phyloP scores from a whole-genome alignment of 2,113 vertebrate species.

The Polypterus bichir region DNA sequence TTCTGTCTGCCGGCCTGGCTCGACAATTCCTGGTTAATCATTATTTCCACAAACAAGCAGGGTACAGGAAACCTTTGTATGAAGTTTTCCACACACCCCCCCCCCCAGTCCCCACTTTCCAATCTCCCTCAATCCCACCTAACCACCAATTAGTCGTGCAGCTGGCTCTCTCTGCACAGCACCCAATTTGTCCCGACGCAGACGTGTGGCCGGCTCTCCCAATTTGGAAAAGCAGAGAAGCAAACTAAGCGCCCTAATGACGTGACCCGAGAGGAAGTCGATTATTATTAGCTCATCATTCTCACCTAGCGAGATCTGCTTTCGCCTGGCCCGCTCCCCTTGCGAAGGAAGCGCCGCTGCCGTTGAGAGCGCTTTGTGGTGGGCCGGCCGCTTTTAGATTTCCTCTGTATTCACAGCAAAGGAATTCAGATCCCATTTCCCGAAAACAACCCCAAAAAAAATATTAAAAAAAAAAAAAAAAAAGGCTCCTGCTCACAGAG shows the following conservation, averaged over 20 bases:
- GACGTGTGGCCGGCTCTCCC: slow-evolving; percentile 66
- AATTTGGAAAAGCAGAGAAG: slow-evolving; percentile 94
- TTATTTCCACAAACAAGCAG: slow-evolving; percentile 73
- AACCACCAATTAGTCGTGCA: slow-evolving; percentile 57
- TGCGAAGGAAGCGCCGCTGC: slow-evolving; percentile 68
- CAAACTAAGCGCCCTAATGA: slow-evolving; percentile 71
- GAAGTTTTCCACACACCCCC: slow-evolving; percentile 30
- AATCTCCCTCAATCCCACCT: neutral
- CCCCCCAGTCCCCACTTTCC: slow-evolving; percentile 19
- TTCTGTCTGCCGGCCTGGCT: slow-evolving; percentile 26
- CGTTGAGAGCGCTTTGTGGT: slow-evolving; percentile 44
- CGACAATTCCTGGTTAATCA: slow-evolving; percentile 67
- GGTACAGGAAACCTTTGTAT: slow-evolving; percentile 72
- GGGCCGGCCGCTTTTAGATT: slow-evolving; percentile 71
- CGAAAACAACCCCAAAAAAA: slow-evolving; percentile 41
- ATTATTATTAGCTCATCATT: slow-evolving; percentile 94
- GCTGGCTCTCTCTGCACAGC: slow-evolving; percentile 70
- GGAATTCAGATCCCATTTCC: slow-evolving; percentile 89
- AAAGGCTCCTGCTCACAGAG: too few relatives aligned
- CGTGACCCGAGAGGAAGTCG: slow-evolving; percentile 98
- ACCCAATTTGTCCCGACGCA: slow-evolving; percentile 66
- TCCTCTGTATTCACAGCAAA: slow-evolving; percentile 83
- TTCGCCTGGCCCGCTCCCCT: slow-evolving; percentile 55
- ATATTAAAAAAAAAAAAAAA: too few relatives aligned
- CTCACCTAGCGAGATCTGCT: slow-evolving; percentile 83